Percentiles rank a stretch among this genome's conserved stretches.
Evolutionary conservation across 30 jellyfish, hydroid and myxozoan genomes (phyloP).

Genomic region (Rhopilema esculentum): DNA sequence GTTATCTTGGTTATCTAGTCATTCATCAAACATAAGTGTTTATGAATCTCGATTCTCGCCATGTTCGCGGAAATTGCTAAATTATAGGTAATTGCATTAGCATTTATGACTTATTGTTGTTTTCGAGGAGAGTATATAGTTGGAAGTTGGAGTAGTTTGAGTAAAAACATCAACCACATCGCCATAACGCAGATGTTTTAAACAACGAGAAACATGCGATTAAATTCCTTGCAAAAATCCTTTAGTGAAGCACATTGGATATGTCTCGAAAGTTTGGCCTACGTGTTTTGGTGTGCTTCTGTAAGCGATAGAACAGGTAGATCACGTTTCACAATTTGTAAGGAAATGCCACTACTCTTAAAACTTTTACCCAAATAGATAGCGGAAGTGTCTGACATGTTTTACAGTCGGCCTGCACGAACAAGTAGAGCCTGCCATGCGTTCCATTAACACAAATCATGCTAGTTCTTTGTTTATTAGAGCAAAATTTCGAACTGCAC

Average conservation of each 20-base stretch:
- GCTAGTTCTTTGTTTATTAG: constrained; percentile 27
- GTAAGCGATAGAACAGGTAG: neutral
- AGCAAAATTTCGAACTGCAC: neutral
- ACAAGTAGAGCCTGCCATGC: neutral
- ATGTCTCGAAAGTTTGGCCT: neutral
- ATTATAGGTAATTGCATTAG: constrained; percentile 4
- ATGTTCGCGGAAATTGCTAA: constrained; percentile 26
- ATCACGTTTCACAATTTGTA: constrained; percentile 5
- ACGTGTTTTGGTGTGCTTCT: neutral
- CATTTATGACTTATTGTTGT: neutral
- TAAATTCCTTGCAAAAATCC: too few relatives aligned
- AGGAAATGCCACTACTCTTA: constrained; percentile 4
- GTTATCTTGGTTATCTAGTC: neutral
- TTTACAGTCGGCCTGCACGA: neutral
- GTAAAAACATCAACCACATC: too few relatives aligned
- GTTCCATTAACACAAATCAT: neutral
- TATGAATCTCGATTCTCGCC: too few relatives aligned
- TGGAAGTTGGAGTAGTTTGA: neutral
- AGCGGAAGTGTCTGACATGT: constrained; percentile 12
- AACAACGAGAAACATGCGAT: neutral
- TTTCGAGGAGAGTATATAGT: too few relatives aligned
- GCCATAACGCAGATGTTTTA: neutral
- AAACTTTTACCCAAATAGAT: neutral
- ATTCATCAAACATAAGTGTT: neutral
- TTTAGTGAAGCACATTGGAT: neutral